phyloP scores from a whole-genome alignment of 2,888 invertebrate genomes.

The Drosophila rellima region DNA sequence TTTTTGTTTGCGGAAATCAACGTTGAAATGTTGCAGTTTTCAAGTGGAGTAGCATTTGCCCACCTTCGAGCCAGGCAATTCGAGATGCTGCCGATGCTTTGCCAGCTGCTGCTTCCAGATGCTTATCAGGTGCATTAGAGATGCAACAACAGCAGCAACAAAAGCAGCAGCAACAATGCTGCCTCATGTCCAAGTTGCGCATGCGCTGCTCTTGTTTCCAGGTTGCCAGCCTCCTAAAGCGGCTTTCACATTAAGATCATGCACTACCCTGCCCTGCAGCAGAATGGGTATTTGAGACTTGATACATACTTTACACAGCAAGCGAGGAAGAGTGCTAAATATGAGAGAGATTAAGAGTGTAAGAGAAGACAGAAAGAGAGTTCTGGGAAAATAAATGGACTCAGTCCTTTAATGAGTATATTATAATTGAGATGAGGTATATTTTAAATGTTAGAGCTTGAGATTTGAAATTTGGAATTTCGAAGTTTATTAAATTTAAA shows the following conservation, averaged over 20 bases:
- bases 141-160: slow-evolving; percentile 18
- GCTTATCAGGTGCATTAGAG: slow-evolving; percentile 44
- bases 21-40: slow-evolving; percentile 47
- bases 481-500: too few relatives aligned
- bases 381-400: too few relatives aligned
- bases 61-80: slow-evolving; percentile 52
- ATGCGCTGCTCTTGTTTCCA: slow-evolving; percentile 52
- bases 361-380: background rate
- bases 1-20: slow-evolving; percentile 47
- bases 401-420: too few relatives aligned
- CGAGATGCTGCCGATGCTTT: slow-evolving; percentile 43
- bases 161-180: slow-evolving; percentile 11
- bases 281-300: slow-evolving; percentile 8
- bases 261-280: background rate
- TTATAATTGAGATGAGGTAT: too few relatives aligned
- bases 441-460: too few relatives aligned
- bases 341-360: background rate
- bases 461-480: too few relatives aligned
- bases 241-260: slow-evolving; percentile 23
- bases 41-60: slow-evolving; percentile 55
- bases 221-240: slow-evolving; percentile 19
- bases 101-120: slow-evolving; percentile 23
- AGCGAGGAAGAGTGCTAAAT: background rate
- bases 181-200: slow-evolving; percentile 40
- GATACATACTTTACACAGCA: background rate